Conservation (phyloP, 2,797 vertebrate species). For the Channa striata region DNA sequence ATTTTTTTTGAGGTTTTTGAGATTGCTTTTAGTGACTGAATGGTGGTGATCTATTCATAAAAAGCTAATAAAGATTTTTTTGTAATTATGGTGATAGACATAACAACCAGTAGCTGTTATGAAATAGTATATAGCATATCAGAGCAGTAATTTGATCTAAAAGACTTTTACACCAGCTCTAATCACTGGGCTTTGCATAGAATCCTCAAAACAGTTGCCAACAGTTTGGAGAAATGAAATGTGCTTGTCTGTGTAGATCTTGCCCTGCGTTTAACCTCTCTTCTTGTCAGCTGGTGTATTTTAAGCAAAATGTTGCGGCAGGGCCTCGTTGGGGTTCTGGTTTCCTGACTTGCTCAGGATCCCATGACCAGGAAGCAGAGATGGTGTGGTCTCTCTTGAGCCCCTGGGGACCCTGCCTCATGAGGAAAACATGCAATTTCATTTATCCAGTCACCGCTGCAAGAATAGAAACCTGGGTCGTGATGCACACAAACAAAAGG, state of each 20-base stretch:
- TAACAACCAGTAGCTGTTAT: not conserved
- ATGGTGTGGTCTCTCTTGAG: constrained; percentile 61
- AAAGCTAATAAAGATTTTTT: not conserved
- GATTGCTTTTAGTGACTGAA: not conserved
- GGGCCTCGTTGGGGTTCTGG: constrained; percentile 66
- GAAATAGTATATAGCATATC: not conserved
- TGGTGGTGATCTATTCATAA: not conserved
- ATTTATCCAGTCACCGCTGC: constrained; percentile 73
- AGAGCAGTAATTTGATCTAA: not conserved
- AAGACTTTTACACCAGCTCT: not conserved
- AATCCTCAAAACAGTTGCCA: not conserved
- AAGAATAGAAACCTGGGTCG: constrained; percentile 68
- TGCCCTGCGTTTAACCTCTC: constrained; percentile 68
- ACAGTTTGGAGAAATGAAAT: constrained; percentile 31
- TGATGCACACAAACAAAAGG: constrained; percentile 74
- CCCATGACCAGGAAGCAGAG: constrained; percentile 78
- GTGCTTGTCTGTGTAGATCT: constrained; percentile 24
- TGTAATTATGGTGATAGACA: not conserved
- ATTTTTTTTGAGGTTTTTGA: not conserved
- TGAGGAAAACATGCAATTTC: constrained; percentile 73
- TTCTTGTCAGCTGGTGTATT: constrained; percentile 71
- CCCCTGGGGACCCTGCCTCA: constrained; percentile 74
- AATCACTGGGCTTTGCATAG: not conserved
- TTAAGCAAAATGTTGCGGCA: constrained; percentile 55
- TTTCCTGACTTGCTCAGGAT: constrained; percentile 73